Base-by-base conservation (phyloP, 2,113 vertebrate genomes). In the Sitta europaea region DNA sequence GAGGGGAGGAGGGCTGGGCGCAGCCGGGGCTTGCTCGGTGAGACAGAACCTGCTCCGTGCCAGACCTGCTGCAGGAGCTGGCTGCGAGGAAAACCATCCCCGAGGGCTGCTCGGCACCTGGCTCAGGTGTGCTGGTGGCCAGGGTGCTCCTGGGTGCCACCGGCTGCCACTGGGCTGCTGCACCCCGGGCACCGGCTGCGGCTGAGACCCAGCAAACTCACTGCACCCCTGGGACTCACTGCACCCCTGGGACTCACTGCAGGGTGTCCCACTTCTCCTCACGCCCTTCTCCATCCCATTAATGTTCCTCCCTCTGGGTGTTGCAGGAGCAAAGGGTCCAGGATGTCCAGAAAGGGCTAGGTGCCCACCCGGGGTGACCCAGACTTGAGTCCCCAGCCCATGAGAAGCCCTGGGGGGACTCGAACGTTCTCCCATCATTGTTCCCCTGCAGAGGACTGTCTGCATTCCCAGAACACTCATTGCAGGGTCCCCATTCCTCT, bases 31-130 rank as follows among this genome's bases (percentile, higher is more conserved):
- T n/a, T n/a, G n/a, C n/a, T n/a, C n/a, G n/a, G n/a, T n/a, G n/a
- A n/a, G n/a, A n/a, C n/a, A n/a, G n/a, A n/a, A 33, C 73, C 80
- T 2, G 84, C 53, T 47, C 29, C 55, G 43, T 8, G 8, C 78
- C 85, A 16, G 19, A n/a, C n/a, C 38, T 42, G 19, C 51, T 71
- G 10, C 2, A 0, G 29, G 62, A 27, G 20, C 59, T n/a, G 74
- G 6, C 68, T 25, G 40, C 62, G 9, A 48, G 45, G 97, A 97
- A 36, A 98, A 97, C 10, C 86, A 57, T 24, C 91, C 91, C 62
- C 88, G 95, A 3, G 98, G 98, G 95, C 98, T 98, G 94, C 97
- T 1, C 27, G 97, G 98, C 91, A 35, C 80, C 63, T 78, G 98
- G 9, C 71, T 93, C 14, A 67, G 98, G 79, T 96, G 51, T 97